Evolutionary conservation across 2,797 vertebrate genomes (phyloP).

Genomic region (Bufotes viridis): DNA sequence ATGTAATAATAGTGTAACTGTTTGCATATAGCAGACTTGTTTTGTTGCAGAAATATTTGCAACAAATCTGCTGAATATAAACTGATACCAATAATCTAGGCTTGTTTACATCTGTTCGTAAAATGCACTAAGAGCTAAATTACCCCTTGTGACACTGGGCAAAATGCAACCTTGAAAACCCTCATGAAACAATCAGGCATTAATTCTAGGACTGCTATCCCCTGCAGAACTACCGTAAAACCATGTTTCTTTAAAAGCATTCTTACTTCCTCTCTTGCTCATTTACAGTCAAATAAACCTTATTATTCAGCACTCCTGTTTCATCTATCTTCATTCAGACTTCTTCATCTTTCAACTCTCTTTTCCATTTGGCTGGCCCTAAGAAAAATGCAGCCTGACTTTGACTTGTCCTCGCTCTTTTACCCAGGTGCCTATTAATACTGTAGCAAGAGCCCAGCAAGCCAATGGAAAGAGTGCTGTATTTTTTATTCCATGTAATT

Average conservation of each 20-base stretch:
- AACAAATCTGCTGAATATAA: no score
- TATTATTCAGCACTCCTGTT: neutral
- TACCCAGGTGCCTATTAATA: neutral
- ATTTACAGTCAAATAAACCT: neutral
- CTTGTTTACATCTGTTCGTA: no score
- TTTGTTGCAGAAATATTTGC: no score
- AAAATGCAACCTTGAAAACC: neutral
- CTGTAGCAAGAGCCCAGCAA: neutral
- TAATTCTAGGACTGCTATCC: neutral
- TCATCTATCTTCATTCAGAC: neutral
- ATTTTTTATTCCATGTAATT: constrained; percentile 5
- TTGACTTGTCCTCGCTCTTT: constrained; percentile 9
- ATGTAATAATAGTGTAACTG: no score
- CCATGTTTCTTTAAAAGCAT: neutral
- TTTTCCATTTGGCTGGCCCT: neutral
- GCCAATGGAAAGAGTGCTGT: neutral
- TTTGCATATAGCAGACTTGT: no score
- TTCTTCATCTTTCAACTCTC: neutral
- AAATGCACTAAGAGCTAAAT: no score
- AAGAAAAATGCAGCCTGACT: neutral
- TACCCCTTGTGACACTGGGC: no score
- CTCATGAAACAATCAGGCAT: neutral
- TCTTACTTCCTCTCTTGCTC: neutral
- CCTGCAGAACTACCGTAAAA: neutral
- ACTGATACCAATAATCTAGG: no score